phyloP scores from a whole-genome alignment of 2,113 vertebrate genomes.

The Aphyosemion australe region DNA sequence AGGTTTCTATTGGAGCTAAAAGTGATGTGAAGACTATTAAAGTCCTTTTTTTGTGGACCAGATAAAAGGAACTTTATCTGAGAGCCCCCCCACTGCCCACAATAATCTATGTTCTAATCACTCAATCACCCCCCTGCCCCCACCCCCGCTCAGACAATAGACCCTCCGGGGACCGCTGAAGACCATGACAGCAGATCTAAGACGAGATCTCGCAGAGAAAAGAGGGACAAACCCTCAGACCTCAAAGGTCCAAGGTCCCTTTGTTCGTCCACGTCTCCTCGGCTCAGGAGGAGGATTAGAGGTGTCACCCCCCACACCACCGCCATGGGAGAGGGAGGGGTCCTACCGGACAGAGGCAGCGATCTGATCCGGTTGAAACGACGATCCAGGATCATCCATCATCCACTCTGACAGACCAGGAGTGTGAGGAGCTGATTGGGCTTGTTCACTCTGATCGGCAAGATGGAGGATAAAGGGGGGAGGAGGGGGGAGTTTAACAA shows the following conservation, averaged over 20 bases:
- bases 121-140: conserved; percentile 28
- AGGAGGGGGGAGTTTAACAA: neutral
- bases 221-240: conserved; percentile 39
- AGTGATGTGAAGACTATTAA: conserved; percentile 4
- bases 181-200: conserved; percentile 47
- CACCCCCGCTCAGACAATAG: conserved; percentile 63
- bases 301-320: conserved; percentile 73
- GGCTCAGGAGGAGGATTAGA: conserved; percentile 67
- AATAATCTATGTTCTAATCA: conserved; percentile 63
- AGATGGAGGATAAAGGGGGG: conserved; percentile 6
- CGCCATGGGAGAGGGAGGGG: conserved; percentile 37
- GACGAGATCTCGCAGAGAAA: conserved; percentile 29
- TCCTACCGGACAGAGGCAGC: conserved; percentile 62
- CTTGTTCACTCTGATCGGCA: conserved; percentile 1
- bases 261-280: conserved; percentile 63
- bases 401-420: conserved; percentile 75
- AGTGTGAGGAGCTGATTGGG: conserved; percentile 7
- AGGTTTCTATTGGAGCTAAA: too few species aligned
- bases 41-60: conserved; percentile 1
- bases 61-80: conserved; percentile 25
- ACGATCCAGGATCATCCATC: conserved; percentile 87
- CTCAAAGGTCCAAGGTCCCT: conserved; percentile 63
- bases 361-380: conserved; percentile 81
- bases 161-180: conserved; percentile 25
- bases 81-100: neutral